phyloP scores from a whole-genome alignment of 2,888 invertebrate genomes.

The Calameuta pallipes region DNA sequence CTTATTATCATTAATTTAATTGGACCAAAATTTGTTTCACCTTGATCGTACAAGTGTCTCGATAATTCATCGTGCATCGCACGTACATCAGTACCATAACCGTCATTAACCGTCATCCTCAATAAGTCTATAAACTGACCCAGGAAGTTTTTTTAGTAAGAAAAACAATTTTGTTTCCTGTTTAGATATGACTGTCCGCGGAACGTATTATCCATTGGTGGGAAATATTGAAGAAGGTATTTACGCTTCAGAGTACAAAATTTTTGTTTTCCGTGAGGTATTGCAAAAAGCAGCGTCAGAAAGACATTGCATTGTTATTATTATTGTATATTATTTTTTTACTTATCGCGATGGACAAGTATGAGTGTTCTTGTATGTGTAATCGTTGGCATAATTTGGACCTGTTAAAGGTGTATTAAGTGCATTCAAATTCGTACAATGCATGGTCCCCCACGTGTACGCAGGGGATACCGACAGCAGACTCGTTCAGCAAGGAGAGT shows the following conservation, averaged over 20 bases:
- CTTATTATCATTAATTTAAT: background rate
- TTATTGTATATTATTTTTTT: background rate
- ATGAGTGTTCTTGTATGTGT: background rate
- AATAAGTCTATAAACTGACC: background rate
- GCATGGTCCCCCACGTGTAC: slow-evolving; percentile 30
- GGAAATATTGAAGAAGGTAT: background rate
- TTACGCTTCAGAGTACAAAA: background rate
- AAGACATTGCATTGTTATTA: background rate
- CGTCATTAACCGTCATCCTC: background rate
- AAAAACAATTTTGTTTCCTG: background rate
- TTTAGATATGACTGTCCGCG: background rate
- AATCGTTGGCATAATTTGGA: background rate
- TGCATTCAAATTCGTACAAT: background rate
- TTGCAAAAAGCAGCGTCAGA: background rate
- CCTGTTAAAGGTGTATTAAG: background rate
- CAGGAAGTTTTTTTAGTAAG: background rate
- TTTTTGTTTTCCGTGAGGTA: background rate
- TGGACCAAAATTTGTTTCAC: background rate
- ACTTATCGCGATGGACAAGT: background rate
- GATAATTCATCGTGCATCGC: background rate
- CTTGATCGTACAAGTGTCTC: background rate
- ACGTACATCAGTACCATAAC: background rate
- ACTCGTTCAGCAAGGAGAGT: slow-evolving; percentile 36
- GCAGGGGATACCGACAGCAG: slow-evolving; percentile 28
- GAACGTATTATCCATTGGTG: background rate